phyloP scores from a whole-genome alignment of 2,797 vertebrate genomes.

The Enteromius treurensis region DNA sequence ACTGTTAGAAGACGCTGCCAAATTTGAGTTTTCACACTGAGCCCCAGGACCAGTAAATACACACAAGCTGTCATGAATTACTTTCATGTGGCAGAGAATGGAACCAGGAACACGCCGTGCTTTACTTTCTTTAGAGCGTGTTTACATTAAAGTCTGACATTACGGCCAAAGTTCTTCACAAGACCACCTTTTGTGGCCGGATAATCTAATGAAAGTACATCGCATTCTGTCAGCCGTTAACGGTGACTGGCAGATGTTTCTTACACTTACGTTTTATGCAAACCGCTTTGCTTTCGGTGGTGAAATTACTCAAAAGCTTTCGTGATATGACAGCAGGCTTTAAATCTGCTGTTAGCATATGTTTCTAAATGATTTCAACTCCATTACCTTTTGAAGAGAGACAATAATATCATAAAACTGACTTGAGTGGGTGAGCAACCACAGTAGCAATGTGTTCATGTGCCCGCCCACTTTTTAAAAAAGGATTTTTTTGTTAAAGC shows the following conservation, averaged over 20 bases:
- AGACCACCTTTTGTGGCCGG: background rate
- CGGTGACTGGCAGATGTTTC: constrained; percentile 47
- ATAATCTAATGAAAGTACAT: constrained; percentile 40
- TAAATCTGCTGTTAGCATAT: constrained; percentile 10
- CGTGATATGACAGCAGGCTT: constrained; percentile 25
- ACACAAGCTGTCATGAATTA: constrained; percentile 54
- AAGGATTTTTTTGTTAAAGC: background rate
- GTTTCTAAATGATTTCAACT: constrained; percentile 42
- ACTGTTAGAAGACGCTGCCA: constrained; percentile 35
- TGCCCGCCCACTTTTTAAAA: background rate
- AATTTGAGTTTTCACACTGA: constrained; percentile 57
- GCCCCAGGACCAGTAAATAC: constrained; percentile 53
- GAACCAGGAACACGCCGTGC: constrained; percentile 44
- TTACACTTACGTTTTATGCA: constrained; percentile 31
- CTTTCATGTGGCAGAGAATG: constrained; percentile 59
- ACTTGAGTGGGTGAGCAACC: background rate
- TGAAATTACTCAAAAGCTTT: constrained; percentile 9
- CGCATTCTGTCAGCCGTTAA: constrained; percentile 34
- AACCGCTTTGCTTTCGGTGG: background rate
- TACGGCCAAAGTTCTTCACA: constrained; percentile 50
- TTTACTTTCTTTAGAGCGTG: constrained; percentile 37
- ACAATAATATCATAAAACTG: background rate
- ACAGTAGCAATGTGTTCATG: background rate
- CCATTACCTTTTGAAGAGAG: background rate
- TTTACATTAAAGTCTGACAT: constrained; percentile 58